These are phyloP conservation scores for Lasiurus borealis DNA, from an alignment of 2,113 vertebrate genomes.

Conservation along the genomic window DNA sequence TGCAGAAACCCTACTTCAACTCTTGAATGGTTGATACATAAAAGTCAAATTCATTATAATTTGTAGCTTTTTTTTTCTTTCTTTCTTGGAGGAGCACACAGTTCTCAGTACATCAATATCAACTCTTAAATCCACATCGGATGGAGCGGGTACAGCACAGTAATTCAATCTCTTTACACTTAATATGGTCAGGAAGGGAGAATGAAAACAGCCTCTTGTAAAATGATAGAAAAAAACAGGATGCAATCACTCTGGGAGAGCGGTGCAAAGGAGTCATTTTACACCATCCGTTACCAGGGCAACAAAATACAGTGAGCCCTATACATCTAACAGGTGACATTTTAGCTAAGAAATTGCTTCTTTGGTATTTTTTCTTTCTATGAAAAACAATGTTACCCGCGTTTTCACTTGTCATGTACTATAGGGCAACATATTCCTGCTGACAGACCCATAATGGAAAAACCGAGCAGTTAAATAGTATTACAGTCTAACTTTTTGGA, in stretches of 20 bases:
- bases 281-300: slow-evolving; percentile 92
- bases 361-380: slow-evolving; percentile 91
- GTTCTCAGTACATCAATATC: slow-evolving; percentile 93
- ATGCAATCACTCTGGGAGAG: slow-evolving; percentile 94
- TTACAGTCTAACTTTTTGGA: slow-evolving; percentile 89
- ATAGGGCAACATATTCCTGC: slow-evolving; percentile 90
- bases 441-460: slow-evolving; percentile 92
- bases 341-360: slow-evolving; percentile 93
- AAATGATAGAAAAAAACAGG: slow-evolving; percentile 93
- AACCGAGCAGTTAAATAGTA: slow-evolving; percentile 90
- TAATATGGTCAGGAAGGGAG: slow-evolving; percentile 92
- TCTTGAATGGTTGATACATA: slow-evolving; percentile 90
- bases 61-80: slow-evolving; percentile 89
- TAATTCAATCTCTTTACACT: slow-evolving; percentile 93
- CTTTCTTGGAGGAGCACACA: slow-evolving; percentile 87
- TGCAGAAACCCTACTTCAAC: slow-evolving; percentile 91
- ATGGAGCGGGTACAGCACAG: slow-evolving; percentile 91
- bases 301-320: slow-evolving; percentile 92
- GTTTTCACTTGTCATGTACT: slow-evolving; percentile 92
- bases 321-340: slow-evolving; percentile 94
- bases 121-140: slow-evolving; percentile 92
- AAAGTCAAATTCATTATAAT: slow-evolving; percentile 95
- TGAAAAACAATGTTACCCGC: slow-evolving; percentile 92
- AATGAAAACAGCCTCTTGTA: slow-evolving; percentile 94
- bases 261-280: slow-evolving; percentile 93